Percentiles rank a stretch among this genome's conserved stretches.
Evolutionary conservation across 1,140 invertebrate species (phyloP).

Genomic region (Trichomalopsis sarcophagae): DNA sequence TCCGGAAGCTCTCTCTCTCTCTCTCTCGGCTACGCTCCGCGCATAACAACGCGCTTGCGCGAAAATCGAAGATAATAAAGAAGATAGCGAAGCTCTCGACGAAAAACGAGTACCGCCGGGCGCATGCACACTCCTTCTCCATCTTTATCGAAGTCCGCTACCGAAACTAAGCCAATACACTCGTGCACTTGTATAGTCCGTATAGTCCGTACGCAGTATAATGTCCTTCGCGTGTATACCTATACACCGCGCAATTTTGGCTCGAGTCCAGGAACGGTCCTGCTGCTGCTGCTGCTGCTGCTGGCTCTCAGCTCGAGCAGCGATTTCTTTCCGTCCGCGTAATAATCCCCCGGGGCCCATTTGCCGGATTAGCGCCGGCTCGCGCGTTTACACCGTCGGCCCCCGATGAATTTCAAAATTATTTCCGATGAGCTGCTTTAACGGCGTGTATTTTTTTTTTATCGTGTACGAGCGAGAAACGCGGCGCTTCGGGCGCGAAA

Average conservation of each 20-base stretch:
- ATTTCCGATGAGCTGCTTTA: background rate
- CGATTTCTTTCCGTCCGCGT: constrained; percentile 14
- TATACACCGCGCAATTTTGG: background rate
- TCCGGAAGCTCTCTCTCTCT: background rate
- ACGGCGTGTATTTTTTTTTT: background rate
- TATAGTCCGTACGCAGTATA: background rate
- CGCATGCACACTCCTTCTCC: background rate
- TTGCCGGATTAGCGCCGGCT: constrained; percentile 22
- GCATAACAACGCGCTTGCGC: background rate
- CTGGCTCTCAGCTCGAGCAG: background rate
- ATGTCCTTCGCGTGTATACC: background rate
- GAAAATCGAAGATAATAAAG: background rate
- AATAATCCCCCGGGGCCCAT: constrained; percentile 9
- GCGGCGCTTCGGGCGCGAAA: background rate
- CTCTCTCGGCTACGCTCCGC: too few relatives aligned
- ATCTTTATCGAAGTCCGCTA: background rate
- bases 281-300: background rate
- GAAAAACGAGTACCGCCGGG: background rate
- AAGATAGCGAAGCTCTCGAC: background rate
- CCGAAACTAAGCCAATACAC: constrained; percentile 23
- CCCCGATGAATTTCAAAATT: constrained; percentile 22
- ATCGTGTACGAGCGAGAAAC: background rate
- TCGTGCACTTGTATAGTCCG: background rate
- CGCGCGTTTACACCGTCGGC: background rate
- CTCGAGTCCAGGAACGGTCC: background rate